A percentile compares a stretch with the other conserved stretches of the same genome.
phyloP scores from a whole-genome alignment of 2,888 invertebrate genomes.

The Stenichneumon culpator region DNA sequence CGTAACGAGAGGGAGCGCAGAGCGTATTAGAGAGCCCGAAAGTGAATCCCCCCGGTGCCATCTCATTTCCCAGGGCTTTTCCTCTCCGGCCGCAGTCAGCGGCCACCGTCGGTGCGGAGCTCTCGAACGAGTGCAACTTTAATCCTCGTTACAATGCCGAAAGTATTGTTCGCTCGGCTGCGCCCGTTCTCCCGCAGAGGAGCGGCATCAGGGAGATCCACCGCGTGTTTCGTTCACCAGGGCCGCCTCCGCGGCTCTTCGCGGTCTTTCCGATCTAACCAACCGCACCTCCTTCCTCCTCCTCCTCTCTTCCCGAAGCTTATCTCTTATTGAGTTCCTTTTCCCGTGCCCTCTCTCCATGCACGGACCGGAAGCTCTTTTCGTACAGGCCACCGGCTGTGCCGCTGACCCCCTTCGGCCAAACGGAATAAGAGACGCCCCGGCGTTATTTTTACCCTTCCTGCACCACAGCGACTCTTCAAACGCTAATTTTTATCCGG shows the following conservation, averaged over 20 bases:
- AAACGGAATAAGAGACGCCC: slow-evolving; percentile 23
- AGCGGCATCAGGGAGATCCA: neutral
- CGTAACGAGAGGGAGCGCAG: slow-evolving; percentile 32
- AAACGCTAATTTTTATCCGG: neutral
- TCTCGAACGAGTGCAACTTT: slow-evolving; percentile 37
- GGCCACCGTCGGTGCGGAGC: neutral
- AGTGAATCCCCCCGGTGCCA: slow-evolving; percentile 39
- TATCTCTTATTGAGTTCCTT: slow-evolving; percentile 55
- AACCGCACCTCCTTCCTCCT: slow-evolving; percentile 6
- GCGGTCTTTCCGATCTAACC: slow-evolving; percentile 8
- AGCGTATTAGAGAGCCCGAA: slow-evolving; percentile 18
- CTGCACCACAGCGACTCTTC: neutral
- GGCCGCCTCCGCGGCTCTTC: neutral
- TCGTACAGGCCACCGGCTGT: neutral
- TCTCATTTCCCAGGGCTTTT: slow-evolving; percentile 30
- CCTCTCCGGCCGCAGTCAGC: neutral
- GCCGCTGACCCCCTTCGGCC: slow-evolving; percentile 29
- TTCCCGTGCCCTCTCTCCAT: slow-evolving; percentile 13
- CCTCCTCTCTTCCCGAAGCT: slow-evolving; percentile 35
- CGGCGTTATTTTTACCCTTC: slow-evolving; percentile 25
- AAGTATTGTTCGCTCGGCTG: slow-evolving; percentile 29
- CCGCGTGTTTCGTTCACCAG: neutral
- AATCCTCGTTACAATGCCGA: slow-evolving; percentile 48
- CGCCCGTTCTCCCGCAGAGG: neutral
- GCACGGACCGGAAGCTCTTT: slow-evolving; percentile 17